phyloP scores from a whole-genome alignment of 2,888 invertebrate genomes.

The Halictus ligatus region DNA sequence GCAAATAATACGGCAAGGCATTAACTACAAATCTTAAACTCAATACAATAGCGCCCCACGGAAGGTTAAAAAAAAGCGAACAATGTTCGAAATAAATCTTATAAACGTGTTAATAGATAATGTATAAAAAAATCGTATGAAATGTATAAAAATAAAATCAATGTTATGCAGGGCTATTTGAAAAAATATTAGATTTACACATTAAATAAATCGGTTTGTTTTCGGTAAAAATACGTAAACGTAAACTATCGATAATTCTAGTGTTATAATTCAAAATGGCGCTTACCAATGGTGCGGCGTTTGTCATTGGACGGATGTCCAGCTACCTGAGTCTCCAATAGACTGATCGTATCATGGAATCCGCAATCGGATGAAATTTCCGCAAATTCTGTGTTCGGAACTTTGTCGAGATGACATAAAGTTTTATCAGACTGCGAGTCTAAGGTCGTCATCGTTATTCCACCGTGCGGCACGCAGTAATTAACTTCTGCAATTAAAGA shows the following conservation, averaged over 20 bases:
- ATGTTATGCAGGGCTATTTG: no score
- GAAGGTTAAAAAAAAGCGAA: not conserved
- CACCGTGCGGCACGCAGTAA: conserved; percentile 48
- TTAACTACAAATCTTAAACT: not conserved
- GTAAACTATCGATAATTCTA: not conserved
- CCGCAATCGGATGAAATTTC: conserved; percentile 41
- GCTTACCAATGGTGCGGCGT: conserved; percentile 86
- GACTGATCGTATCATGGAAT: conserved; percentile 81
- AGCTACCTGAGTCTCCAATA: conserved; percentile 88
- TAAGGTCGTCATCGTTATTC: conserved; percentile 68
- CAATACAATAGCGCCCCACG: not conserved
- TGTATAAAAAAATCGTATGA: not conserved
- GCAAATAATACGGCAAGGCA: not conserved
- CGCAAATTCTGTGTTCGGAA: conserved; percentile 50
- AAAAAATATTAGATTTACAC: not conserved
- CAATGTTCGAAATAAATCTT: not conserved
- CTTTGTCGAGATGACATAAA: conserved; percentile 61
- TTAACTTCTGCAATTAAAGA: conserved; percentile 68
- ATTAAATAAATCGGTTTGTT: not conserved
- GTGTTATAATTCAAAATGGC: conserved; percentile 29
- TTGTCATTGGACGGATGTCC: conserved; percentile 87
- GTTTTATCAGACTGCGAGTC: conserved; percentile 58
- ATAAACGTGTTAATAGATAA: not conserved
- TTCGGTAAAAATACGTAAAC: not conserved
- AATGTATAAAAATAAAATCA: no score